Conservation (phyloP, 2,888 invertebrate species). For the Drosophila nigricruria region DNA sequence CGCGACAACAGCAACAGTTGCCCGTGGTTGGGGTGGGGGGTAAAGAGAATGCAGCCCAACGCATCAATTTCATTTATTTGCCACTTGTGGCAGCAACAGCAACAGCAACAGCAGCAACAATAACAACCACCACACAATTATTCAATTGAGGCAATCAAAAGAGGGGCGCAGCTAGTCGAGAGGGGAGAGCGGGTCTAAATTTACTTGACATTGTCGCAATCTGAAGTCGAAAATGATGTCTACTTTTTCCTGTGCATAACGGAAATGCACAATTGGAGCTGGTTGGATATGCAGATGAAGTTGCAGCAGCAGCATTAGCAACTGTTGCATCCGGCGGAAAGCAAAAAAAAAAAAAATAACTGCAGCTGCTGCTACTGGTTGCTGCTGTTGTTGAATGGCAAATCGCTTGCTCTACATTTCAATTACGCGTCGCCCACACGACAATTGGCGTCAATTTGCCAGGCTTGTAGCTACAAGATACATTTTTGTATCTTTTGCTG, state of each 20-base stretch:
- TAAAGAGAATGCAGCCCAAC: constrained; percentile 46
- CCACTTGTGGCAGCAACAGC: constrained; percentile 74
- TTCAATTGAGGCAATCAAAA: constrained; percentile 68
- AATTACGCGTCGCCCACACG: constrained; percentile 66
- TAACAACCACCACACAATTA: constrained; percentile 69
- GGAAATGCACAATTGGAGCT: constrained; percentile 52
- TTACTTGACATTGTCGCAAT: constrained; percentile 54
- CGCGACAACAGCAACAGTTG: constrained; percentile 47
- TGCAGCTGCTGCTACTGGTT: background rate
- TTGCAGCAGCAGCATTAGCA: constrained; percentile 25
- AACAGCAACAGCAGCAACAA: constrained; percentile 20
- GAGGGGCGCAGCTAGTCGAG: background rate
- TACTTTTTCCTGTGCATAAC: constrained; percentile 21
- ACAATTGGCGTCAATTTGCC: constrained; percentile 72
- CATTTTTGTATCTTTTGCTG: constrained; percentile 37
- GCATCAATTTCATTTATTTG: constrained; percentile 81
- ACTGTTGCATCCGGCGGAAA: constrained; percentile 58
- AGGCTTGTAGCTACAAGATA: constrained; percentile 57
- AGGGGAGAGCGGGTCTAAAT: background rate
- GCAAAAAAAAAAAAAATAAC: constrained; percentile 5
- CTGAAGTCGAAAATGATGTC: constrained; percentile 34
- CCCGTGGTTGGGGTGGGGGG: background rate
- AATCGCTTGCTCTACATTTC: constrained; percentile 72
- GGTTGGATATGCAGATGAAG: constrained; percentile 54
- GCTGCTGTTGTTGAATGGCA: constrained; percentile 12